These are phyloP conservation scores for Gymnosoma rotundatum DNA, from an alignment of 2,888 invertebrate species.

Conservation along the genomic window DNA sequence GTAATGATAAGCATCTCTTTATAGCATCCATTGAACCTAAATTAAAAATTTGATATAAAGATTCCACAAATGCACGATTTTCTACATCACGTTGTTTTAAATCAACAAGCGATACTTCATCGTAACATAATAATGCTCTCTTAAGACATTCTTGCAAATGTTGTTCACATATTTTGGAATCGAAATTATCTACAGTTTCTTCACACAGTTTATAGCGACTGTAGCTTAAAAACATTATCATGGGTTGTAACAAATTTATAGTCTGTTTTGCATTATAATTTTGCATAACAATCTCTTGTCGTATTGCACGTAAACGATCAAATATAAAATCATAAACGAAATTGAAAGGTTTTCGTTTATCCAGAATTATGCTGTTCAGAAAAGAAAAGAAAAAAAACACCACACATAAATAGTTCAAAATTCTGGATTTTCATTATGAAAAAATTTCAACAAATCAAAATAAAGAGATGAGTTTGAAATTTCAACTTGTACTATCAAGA, in stretches of 20 bases:
- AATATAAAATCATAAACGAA: slow-evolving; percentile 87
- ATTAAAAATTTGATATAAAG: slow-evolving; percentile 84
- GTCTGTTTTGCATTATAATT: slow-evolving; percentile 82
- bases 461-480: too few relatives aligned
- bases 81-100: slow-evolving; percentile 70
- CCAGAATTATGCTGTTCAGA: slow-evolving; percentile 76
- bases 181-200: slow-evolving; percentile 83
- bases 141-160: slow-evolving; percentile 86
- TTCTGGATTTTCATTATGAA: too few relatives aligned
- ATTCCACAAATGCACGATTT: slow-evolving; percentile 83
- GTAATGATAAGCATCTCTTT: slow-evolving; percentile 82
- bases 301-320: slow-evolving; percentile 86
- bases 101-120: slow-evolving; percentile 75
- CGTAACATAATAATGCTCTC: slow-evolving; percentile 84
- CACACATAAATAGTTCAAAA: neutral
- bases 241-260: slow-evolving; percentile 84
- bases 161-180: slow-evolving; percentile 85
- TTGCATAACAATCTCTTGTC: slow-evolving; percentile 88
- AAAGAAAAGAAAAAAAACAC: neutral
- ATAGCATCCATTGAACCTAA: slow-evolving; percentile 84
- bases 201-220: slow-evolving; percentile 85
- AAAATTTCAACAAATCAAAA: too few relatives aligned
- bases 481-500: too few relatives aligned
- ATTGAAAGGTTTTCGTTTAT: slow-evolving; percentile 81
- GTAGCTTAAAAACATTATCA: slow-evolving; percentile 85